Conservation (phyloP, 2,797 vertebrate species). For the Hapalemur alaotrensis region DNA sequence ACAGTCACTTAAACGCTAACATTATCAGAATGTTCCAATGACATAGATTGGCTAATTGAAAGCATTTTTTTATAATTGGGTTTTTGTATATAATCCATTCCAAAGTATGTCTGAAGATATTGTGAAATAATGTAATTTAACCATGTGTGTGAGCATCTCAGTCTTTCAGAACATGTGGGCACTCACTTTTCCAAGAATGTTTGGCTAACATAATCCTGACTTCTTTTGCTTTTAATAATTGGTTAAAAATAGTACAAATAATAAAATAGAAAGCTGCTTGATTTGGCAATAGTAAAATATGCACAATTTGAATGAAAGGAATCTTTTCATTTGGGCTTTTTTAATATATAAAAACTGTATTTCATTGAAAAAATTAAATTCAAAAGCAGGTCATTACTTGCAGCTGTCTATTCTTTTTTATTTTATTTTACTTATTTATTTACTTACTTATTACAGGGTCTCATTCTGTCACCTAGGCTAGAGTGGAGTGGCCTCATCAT, state of each 20-base stretch:
- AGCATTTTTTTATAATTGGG: slow-evolving; percentile 13
- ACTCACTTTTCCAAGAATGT: not conserved
- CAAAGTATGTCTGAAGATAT: slow-evolving; percentile 28
- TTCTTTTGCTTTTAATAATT: slow-evolving; percentile 46
- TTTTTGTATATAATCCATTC: slow-evolving; percentile 47
- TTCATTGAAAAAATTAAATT: slow-evolving; percentile 66
- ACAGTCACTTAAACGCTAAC: slow-evolving; percentile 60
- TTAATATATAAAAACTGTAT: slow-evolving; percentile 44
- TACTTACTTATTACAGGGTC: no score
- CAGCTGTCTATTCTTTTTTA: slow-evolving; percentile 16
- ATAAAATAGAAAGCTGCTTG: slow-evolving; percentile 53
- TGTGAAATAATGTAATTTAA: slow-evolving; percentile 23
- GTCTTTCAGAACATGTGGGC: not conserved
- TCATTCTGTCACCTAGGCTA: not conserved
- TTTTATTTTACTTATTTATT: no score
- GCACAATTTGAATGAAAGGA: slow-evolving; percentile 22
- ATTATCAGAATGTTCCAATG: slow-evolving; percentile 36
- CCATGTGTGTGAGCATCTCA: not conserved
- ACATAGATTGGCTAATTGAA: slow-evolving; percentile 15
- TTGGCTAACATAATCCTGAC: slow-evolving; percentile 21
- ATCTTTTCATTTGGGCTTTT: slow-evolving; percentile 31
- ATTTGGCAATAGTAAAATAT: slow-evolving; percentile 49
- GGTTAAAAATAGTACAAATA: slow-evolving; percentile 47
- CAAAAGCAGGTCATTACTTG: slow-evolving; percentile 67
- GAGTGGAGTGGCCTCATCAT: not conserved